Base-by-base conservation (phyloP, 1,140 invertebrate species). In the Drosophila kanapiae region DNA sequence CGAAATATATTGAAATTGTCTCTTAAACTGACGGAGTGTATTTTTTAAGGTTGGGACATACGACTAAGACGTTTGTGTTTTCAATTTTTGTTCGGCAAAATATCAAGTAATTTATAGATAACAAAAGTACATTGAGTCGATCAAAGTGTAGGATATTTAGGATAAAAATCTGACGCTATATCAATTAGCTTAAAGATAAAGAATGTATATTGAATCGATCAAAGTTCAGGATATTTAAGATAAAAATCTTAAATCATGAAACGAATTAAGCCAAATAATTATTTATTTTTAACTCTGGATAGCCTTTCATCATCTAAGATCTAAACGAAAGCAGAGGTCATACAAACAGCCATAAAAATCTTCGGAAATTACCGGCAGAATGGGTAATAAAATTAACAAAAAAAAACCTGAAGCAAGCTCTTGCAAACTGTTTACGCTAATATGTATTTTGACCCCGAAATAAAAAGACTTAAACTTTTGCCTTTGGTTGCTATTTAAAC, bases 391-490 rank as follows among this genome's bases (percentile, higher is more conserved):
- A 51, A 37, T 31, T n/a, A 18, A 70, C 16, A 29, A 18, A 59
- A 37, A 29, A 11, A 33, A 35, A 59, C 35, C 7, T 31, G 31
- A 37, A 9, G 29, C 37, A 18, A 9, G 42, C 35, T 35, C 45
- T 60, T 42, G 45, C 35, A 23, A 49, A 37, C 11, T 37, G 43
- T 51, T 72, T 33, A 38, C 23, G 31, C 23, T 72, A 72, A 72
- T 60, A 59, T 18, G 49, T 51, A 33, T 59, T 60, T 72, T 51
- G 70, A 56, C 35, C 35, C 18, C 18, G 10, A 35, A 35, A 1
- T 0, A 33, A 31, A 48, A 27, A 6, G 14, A 33, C 29, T 16
- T 0, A 5, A 51, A 33, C 11, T 11, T 10, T 16, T 29, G 14
- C 14, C 5, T 6, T 10, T 13, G 4, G 10, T 35, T 23, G 31